Conservation (phyloP, 1,140 invertebrate genomes). For the Zaprionus gabonicus region DNA sequence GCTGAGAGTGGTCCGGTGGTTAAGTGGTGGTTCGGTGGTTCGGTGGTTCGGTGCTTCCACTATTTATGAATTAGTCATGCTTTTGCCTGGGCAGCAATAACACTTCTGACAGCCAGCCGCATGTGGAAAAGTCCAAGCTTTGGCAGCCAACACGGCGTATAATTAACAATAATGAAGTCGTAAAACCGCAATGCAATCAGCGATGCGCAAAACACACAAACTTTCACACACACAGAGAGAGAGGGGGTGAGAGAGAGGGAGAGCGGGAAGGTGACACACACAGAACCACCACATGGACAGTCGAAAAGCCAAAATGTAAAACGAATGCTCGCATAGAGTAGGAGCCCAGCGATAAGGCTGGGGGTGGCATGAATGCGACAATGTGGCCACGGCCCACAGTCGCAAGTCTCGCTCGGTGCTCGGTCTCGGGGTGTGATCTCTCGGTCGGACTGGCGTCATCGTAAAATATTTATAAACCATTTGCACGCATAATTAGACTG, state of each 20-base stretch:
- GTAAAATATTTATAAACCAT: slow-evolving; percentile 83
- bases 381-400: slow-evolving; percentile 29
- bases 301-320: slow-evolving; percentile 62
- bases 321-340: slow-evolving; percentile 18
- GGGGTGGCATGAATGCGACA: slow-evolving; percentile 12
- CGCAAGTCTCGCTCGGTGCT: slow-evolving; percentile 46
- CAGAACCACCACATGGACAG: slow-evolving; percentile 30
- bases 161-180: slow-evolving; percentile 83
- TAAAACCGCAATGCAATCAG: slow-evolving; percentile 82
- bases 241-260: not conserved
- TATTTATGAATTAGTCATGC: slow-evolving; percentile 47
- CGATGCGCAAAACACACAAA: slow-evolving; percentile 78
- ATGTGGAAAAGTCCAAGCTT: slow-evolving; percentile 38
- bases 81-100: slow-evolving; percentile 43
- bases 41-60: slow-evolving; percentile 2
- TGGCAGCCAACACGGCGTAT: slow-evolving; percentile 64
- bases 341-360: slow-evolving; percentile 9
- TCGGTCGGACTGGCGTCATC: slow-evolving; percentile 56
- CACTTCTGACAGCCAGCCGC: slow-evolving; percentile 47
- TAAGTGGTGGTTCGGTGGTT: slow-evolving; percentile 13
- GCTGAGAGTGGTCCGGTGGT: slow-evolving; percentile 13
- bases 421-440: not conserved
- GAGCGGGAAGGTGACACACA: not conserved
- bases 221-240: slow-evolving; percentile 18
- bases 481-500: slow-evolving; percentile 82